Conservation (phyloP, 2,113 vertebrate species). For the Muntiacus muntjak region DNA sequence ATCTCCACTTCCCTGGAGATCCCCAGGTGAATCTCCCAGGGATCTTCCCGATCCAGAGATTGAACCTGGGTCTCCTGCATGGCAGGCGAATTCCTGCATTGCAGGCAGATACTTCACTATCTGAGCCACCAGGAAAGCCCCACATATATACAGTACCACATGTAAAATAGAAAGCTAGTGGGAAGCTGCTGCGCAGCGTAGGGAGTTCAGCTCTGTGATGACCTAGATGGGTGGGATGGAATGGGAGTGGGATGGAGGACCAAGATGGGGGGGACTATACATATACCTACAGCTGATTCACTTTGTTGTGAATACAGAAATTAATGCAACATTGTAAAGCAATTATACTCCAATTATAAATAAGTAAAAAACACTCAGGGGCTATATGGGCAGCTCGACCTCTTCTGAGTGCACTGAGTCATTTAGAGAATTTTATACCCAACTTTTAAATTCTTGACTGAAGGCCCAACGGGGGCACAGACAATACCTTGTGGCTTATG, state of each 20-base stretch:
- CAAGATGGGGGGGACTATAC: neutral
- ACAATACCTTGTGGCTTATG: neutral
- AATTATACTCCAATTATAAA: neutral
- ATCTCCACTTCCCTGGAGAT: neutral
- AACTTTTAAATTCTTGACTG: neutral
- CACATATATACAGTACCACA: neutral
- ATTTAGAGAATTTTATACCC: neutral
- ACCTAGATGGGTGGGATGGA: neutral
- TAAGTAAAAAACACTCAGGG: neutral
- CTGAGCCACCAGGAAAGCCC: neutral
- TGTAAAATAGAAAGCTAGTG: neutral
- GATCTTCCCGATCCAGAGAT: neutral
- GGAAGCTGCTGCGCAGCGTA: fast-evolving
- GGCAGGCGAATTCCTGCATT: neutral
- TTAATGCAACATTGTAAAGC: neutral
- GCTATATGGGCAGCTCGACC: neutral
- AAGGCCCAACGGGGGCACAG: neutral
- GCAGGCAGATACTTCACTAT: neutral
- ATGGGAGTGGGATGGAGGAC: neutral
- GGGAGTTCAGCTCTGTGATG: neutral
- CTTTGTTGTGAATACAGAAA: neutral
- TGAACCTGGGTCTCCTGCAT: neutral
- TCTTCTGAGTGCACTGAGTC: neutral
- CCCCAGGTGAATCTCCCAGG: neutral
- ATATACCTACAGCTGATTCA: neutral